phyloP scores from a whole-genome alignment of 2,113 vertebrate genomes.

The Himantopus leucocephalus region DNA sequence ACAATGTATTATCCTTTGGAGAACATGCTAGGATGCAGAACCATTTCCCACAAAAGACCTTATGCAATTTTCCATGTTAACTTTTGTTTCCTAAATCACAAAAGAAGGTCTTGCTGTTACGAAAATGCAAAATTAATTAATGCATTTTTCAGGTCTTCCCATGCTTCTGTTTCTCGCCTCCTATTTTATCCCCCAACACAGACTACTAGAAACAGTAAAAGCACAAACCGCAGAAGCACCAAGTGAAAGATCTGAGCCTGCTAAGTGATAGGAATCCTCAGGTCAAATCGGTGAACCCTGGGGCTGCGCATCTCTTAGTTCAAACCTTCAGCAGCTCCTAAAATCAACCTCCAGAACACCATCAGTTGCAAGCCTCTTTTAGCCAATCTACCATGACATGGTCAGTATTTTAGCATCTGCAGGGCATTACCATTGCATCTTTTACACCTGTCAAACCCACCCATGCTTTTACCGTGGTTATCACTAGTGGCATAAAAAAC shows the following conservation, averaged over 20 bases:
- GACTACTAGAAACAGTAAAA: neutral
- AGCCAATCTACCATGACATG: fast-evolving
- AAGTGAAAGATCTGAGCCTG: neutral
- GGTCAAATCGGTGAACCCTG: neutral
- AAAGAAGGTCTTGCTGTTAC: conserved; percentile 16
- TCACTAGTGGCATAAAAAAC: neutral
- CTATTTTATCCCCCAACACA: neutral
- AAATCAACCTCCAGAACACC: neutral
- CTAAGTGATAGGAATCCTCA: neutral
- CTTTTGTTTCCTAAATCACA: conserved; percentile 13
- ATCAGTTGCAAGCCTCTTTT: neutral
- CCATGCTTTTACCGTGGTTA: neutral
- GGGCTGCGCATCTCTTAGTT: neutral
- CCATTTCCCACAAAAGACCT: neutral
- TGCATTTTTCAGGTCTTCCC: neutral
- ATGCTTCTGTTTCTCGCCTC: neutral
- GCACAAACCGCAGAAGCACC: neutral
- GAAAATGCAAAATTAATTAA: conserved; percentile 37
- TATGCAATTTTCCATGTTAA: neutral
- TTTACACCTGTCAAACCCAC: neutral
- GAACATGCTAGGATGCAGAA: neutral
- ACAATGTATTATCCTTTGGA: neutral
- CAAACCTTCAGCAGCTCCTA: neutral
- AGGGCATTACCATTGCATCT: neutral
- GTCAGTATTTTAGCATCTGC: neutral